These are phyloP conservation scores for Eulemur coronatus DNA, from an alignment of 2,797 vertebrate species.

Conservation along the genomic window DNA sequence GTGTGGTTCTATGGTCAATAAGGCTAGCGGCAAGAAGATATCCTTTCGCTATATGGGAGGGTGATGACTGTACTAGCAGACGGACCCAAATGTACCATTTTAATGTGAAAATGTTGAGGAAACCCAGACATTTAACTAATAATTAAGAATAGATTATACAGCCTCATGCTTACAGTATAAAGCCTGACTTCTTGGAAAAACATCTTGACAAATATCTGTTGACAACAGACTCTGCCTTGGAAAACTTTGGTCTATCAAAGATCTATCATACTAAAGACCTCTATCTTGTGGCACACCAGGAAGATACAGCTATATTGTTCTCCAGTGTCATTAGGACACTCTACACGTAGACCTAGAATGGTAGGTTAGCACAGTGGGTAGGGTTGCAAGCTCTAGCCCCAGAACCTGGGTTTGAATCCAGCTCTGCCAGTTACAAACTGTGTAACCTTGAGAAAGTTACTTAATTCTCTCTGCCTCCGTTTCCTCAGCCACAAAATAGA, in stretches of 20 bases:
- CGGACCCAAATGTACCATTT: neutral
- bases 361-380: neutral
- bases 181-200: neutral
- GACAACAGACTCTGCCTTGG: neutral
- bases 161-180: neutral
- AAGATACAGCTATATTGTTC: neutral
- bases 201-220: neutral
- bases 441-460: neutral
- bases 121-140: neutral
- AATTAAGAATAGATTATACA: neutral
- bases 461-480: neutral
- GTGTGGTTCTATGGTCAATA: neutral
- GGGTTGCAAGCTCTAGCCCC: neutral
- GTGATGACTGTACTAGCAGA: accelerated
- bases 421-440: neutral
- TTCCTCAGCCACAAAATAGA: neutral
- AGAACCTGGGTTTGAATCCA: neutral
- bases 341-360: neutral
- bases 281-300: neutral
- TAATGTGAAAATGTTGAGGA: neutral
- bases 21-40: neutral
- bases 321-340: neutral
- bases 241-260: neutral
- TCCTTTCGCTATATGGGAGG: neutral
- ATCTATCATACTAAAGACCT: neutral